Evolutionary conservation across 2,888 invertebrate genomes (phyloP).

Genomic region (Philopedon plagiatum): DNA sequence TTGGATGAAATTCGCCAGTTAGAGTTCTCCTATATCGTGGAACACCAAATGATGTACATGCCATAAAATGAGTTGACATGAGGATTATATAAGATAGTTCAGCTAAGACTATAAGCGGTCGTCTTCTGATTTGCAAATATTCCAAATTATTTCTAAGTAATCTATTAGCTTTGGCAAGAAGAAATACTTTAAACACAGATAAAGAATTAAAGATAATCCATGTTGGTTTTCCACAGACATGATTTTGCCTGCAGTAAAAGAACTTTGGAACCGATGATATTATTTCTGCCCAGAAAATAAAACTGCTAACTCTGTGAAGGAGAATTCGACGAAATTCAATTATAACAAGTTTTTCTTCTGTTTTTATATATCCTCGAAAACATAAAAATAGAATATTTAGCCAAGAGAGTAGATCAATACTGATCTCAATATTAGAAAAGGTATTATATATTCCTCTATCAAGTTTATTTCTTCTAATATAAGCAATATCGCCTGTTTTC

Average conservation of each 20-base stretch:
- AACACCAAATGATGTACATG: constrained; percentile 43
- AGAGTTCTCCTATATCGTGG: constrained; percentile 28
- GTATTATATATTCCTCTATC: not conserved
- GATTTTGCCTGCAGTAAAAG: not conserved
- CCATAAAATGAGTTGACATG: constrained; percentile 42
- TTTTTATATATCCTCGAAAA: constrained; percentile 8
- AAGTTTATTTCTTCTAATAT: constrained; percentile 7
- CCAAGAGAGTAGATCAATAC: constrained; percentile 24
- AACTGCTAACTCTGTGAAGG: constrained; percentile 12
- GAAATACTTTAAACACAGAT: constrained; percentile 3
- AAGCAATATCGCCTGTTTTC: constrained; percentile 27
- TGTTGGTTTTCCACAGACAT: not conserved
- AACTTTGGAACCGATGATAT: constrained; percentile 34
- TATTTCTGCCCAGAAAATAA: constrained; percentile 34
- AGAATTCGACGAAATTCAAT: constrained; percentile 16
- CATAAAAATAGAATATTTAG: constrained; percentile 12
- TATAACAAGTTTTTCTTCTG: not conserved
- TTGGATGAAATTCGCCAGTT: not conserved
- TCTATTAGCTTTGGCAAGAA: not conserved
- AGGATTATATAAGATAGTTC: constrained; percentile 18
- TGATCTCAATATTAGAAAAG: not conserved
- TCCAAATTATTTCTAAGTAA: constrained; percentile 10
- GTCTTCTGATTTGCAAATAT: not conserved
- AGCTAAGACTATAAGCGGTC: not conserved
- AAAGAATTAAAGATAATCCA: constrained; percentile 2